Evolutionary conservation across 2,888 invertebrate genomes (phyloP), one percentile per base, ranked within the genome.

Genomic region (Drosophila engyochracea): DNA sequence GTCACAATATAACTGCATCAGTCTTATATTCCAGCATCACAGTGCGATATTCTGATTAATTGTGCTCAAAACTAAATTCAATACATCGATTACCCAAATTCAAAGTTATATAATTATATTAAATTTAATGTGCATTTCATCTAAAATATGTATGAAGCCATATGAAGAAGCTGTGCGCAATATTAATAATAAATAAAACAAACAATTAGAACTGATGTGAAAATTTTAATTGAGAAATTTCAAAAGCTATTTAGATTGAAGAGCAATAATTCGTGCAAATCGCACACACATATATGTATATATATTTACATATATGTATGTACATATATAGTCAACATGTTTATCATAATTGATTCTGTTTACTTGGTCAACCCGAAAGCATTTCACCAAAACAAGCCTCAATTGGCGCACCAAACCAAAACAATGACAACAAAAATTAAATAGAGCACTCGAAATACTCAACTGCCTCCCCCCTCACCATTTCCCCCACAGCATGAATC

Each of bases 331-430:
- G 0, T 31, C 60, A 89, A 79, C 84, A 83, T 85, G 86, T 85
- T 85, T 81, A 83, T 83, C 89, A 76, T 64, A 70, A 65, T 73
- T 33, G 31, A 35, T 67, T 41, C 59, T 82, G 70, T 79, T 88
- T 72, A 72, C 58, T 52, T 66, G 53, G 54, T 25, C 67, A 39
- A 25, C 28, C 52, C 28, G n/a, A 49, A 39, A 35, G 14, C 69
- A 85, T 85, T 85, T 88, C 86, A 28, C 58, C 73, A 79, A 74
- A 75, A 59, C 64, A 69, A 53, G 54, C 44, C 53, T 9, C 52
- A 74, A 74, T 83, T 83, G 70, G 73, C 67, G 59, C 76, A 74
- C 39, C 67, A 52, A 59, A 77, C 58, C 35, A 68, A 63, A 75
- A 61, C 58, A 79, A 73, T 39, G 28, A 61, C 58, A 69, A 70